Percentiles rank a stretch among this genome's conserved stretches.
Conservation (phyloP, 2,113 vertebrate genomes). For the Phalacrocorax brasilianus region DNA sequence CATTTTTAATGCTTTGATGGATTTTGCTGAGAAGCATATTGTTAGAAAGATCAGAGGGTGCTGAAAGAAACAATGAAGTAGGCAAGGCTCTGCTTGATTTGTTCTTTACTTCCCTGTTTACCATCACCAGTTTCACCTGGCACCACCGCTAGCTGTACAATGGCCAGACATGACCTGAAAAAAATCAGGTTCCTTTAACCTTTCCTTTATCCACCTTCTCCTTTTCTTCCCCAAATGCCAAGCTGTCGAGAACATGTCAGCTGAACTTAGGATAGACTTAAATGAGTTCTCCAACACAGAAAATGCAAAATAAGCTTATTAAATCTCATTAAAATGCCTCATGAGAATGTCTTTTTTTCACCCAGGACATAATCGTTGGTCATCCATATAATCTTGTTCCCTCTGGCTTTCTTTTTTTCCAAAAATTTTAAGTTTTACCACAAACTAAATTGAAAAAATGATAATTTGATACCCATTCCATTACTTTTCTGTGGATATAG, state of each 20-base stretch:
- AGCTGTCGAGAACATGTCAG: not conserved
- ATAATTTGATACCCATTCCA: not conserved
- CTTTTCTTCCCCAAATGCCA: not conserved
- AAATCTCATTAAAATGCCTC: constrained; percentile 36
- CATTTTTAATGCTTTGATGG: not conserved
- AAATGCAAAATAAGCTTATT: constrained; percentile 26
- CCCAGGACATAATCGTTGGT: not conserved
- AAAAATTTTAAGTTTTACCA: not conserved
- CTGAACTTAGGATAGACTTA: constrained; percentile 8
- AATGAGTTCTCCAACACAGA: not conserved
- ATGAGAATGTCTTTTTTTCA: not conserved
- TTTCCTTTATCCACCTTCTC: not conserved
- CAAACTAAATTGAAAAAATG: not conserved
- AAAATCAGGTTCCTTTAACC: not conserved
- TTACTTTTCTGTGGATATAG: not conserved
- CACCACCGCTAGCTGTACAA: not conserved
- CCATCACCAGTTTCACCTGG: not conserved
- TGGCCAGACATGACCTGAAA: not conserved
- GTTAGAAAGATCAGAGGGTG: not conserved
- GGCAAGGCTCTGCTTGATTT: not conserved
- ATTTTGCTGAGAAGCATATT: not conserved
- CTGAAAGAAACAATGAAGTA: not conserved
- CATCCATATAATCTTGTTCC: not conserved
- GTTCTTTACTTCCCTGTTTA: not conserved
- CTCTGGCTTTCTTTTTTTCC: not conserved